phyloP scores from a whole-genome alignment of 2,113 vertebrate species.

The mouse (Mus musculus) region DNA sequence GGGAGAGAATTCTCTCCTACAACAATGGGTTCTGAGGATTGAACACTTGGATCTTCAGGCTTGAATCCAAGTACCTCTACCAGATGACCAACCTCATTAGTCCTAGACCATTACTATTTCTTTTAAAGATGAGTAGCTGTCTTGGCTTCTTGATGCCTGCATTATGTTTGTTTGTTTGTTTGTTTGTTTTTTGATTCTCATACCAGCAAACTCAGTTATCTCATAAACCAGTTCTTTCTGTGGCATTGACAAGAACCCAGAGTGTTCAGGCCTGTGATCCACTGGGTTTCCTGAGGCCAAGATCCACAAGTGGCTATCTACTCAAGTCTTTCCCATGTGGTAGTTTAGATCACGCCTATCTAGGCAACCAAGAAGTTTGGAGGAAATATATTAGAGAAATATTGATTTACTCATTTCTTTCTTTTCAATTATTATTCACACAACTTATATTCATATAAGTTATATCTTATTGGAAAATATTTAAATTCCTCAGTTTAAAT shows the following conservation, averaged over 20 bases:
- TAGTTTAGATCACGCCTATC: background rate
- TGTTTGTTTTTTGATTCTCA: background rate
- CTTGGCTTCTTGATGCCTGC: background rate
- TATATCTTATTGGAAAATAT: background rate
- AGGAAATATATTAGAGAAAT: background rate
- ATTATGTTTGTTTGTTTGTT: too few species aligned
- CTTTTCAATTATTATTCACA: background rate
- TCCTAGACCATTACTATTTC: background rate
- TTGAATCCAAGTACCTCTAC: background rate
- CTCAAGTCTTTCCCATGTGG: background rate
- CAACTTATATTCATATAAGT: background rate
- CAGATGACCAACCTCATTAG: background rate
- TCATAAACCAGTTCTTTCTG: background rate
- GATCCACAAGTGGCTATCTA: background rate
- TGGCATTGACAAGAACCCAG: background rate
- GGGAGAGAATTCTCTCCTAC: background rate
- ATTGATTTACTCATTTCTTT: constrained; percentile 4
- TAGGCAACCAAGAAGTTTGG: background rate
- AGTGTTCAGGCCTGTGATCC: background rate
- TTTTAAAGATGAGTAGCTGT: background rate
- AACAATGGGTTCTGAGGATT: background rate
- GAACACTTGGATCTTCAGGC: background rate
- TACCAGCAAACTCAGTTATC: background rate
- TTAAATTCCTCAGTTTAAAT: background rate
- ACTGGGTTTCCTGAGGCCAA: background rate